Conservation (phyloP, 2,797 vertebrate genomes). For the Poeciliopsis gracilis region DNA sequence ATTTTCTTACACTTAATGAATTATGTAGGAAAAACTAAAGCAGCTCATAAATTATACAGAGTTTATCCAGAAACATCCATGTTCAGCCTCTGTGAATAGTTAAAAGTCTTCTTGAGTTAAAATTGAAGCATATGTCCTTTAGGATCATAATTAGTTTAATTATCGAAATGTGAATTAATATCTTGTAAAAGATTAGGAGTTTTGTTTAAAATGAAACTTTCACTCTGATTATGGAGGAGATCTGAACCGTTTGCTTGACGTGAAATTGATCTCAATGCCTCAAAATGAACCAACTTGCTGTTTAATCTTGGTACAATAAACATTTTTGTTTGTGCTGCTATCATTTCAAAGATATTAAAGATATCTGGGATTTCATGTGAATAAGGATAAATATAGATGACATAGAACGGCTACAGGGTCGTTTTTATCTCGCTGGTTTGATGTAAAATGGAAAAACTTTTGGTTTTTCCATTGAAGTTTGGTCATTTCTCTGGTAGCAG, state of each 20-base stretch:
- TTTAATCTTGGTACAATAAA: too few relatives aligned
- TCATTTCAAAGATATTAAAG: too few relatives aligned
- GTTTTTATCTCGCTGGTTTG: not conserved
- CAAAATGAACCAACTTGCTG: too few relatives aligned
- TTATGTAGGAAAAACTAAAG: conserved; percentile 34
- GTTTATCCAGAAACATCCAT: conserved; percentile 36
- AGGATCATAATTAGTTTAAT: not conserved
- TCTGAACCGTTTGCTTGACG: not conserved
- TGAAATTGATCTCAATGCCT: too few relatives aligned
- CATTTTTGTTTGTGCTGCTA: too few relatives aligned
- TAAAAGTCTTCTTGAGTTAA: not conserved
- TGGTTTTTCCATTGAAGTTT: too few relatives aligned
- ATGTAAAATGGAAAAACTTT: not conserved
- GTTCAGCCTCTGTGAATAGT: conserved; percentile 6
- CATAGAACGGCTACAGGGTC: not conserved
- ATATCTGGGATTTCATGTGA: not conserved
- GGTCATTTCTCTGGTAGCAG: too few relatives aligned
- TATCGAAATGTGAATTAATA: not conserved
- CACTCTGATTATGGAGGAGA: too few relatives aligned
- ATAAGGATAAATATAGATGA: not conserved
- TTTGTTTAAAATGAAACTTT: not conserved
- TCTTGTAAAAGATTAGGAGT: not conserved
- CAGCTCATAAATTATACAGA: conserved; percentile 34
- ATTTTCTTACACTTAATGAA: conserved; percentile 28
- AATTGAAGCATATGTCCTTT: not conserved